Base-by-base conservation (phyloP, 92 coral and sea anemone species). In the Heteractis magnifica region DNA sequence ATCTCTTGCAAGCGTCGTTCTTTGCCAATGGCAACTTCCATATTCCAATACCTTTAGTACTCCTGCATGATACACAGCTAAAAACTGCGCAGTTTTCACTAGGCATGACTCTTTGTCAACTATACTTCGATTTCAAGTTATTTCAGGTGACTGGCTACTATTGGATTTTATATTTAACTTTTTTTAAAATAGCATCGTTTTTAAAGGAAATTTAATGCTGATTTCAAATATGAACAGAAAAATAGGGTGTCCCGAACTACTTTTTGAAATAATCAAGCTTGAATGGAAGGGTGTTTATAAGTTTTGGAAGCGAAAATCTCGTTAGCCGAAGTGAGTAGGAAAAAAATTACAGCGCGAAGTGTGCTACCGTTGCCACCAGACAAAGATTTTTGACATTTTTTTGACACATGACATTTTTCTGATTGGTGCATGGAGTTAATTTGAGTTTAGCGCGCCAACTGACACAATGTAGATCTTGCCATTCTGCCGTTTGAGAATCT, bases 11-110 rank as follows among this genome's bases (percentile, higher is more conserved):
- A 34, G 52, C 84, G 15, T 84, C 84, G 90, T 87, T 53, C 73
- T 84, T 79, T 34, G 90, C 74, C 53, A 12, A 56, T 6, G 90
- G 90, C 23, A 83, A 23, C 79, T 87, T 87, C 90, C 90, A 87
- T 62, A 71, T 87, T 48, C 88, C 90, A 4, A 87, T 65, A 18
- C 87, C 84, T 77, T 87, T 87, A 52, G 75, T 56, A 52, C 91
- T 88, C 75, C 91, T 76, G 59, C 85, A 74, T 6, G 88, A 78
- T 41, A 88, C 91, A 68, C 91, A 88, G 49, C 88, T 85, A 19
- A 75, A 18, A 8, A 88, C 86, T 18, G 86, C 81, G 60, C 82
- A 79, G 41, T 88, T 88, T 49, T 88, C 88, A 56, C 90, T 86
- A 10, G 64, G 64, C 64, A 58, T 58, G 64, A 58, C 64, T 58